These are phyloP conservation scores for Bombyx huttoni DNA, from an alignment of 2,888 invertebrate species.

Conservation along the genomic window DNA sequence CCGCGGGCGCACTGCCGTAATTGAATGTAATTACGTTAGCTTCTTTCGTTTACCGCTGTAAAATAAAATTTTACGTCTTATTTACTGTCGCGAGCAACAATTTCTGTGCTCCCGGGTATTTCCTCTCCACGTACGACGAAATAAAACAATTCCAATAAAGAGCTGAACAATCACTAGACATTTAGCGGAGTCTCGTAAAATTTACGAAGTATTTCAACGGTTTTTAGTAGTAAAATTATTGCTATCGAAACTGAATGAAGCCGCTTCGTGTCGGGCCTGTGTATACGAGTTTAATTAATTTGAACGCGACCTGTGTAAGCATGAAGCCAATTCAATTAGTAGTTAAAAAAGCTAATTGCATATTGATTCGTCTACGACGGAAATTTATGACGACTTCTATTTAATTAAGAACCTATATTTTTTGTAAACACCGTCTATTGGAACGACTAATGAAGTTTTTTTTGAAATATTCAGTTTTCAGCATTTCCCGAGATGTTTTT, in stretches of 20 bases:
- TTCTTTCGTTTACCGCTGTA: slow-evolving; percentile 65
- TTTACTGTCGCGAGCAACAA: slow-evolving; percentile 61
- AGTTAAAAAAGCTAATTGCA: slow-evolving; percentile 39
- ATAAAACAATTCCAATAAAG: slow-evolving; percentile 39
- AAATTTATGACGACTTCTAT: slow-evolving; percentile 12
- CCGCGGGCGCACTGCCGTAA: slow-evolving; percentile 52
- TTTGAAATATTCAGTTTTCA: too few relatives aligned
- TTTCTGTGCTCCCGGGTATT: slow-evolving; percentile 28
- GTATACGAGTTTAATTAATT: slow-evolving; percentile 43
- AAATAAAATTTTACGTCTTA: slow-evolving; percentile 70
- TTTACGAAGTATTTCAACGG: slow-evolving; percentile 16
- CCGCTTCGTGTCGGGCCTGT: slow-evolving; percentile 18
- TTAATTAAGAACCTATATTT: slow-evolving; percentile 16
- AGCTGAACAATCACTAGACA: slow-evolving; percentile 23
- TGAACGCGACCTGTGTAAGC: slow-evolving; percentile 36
- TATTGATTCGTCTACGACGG: slow-evolving; percentile 21
- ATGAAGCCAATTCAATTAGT: slow-evolving; percentile 45
- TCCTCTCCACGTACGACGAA: slow-evolving; percentile 22
- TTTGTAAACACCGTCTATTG: not conserved
- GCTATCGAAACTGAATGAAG: slow-evolving; percentile 31
- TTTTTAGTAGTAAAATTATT: slow-evolving; percentile 25
- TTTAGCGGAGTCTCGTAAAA: slow-evolving; percentile 27
- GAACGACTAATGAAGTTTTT: too few relatives aligned
- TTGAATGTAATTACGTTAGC: slow-evolving; percentile 71
- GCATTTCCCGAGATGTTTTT: too few relatives aligned